phyloP scores from a whole-genome alignment of 2,888 invertebrate species.

The Noctua comes region DNA sequence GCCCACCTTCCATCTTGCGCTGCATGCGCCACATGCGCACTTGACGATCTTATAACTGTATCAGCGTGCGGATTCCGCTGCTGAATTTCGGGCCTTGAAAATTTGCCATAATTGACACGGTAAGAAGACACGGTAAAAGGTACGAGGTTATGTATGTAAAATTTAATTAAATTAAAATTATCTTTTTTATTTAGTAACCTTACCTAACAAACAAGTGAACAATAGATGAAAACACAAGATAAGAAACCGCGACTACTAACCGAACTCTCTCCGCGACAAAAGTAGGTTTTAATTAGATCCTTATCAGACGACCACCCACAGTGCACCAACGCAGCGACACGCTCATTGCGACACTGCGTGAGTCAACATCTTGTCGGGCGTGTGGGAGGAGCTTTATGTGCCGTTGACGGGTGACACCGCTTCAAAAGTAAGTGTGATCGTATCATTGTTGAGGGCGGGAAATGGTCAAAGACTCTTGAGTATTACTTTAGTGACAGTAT shows the following conservation, averaged over 20 bases:
- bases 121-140: neutral
- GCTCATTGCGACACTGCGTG: constrained; percentile 81
- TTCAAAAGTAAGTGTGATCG: constrained; percentile 56
- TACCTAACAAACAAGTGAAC: neutral
- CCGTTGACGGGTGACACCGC: constrained; percentile 61
- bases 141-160: neutral
- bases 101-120: neutral
- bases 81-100: neutral
- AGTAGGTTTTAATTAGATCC: constrained; percentile 85
- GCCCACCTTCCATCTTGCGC: neutral
- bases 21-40: neutral
- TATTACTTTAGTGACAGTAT: constrained; percentile 39
- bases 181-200: neutral
- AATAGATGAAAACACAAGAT: constrained; percentile 3
- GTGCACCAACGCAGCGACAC: constrained; percentile 77
- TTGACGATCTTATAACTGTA: neutral
- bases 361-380: constrained; percentile 73
- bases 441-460: constrained; percentile 52
- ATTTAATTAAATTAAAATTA: too few species aligned
- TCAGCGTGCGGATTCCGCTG: too few species aligned
- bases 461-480: constrained; percentile 46
- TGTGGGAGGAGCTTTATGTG: constrained; percentile 70
- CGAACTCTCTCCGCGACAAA: constrained; percentile 67
- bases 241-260: constrained; percentile 41
- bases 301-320: constrained; percentile 85